phyloP scores from a whole-genome alignment of 2,888 invertebrate species.

The Rotaria magnacalcarata region DNA sequence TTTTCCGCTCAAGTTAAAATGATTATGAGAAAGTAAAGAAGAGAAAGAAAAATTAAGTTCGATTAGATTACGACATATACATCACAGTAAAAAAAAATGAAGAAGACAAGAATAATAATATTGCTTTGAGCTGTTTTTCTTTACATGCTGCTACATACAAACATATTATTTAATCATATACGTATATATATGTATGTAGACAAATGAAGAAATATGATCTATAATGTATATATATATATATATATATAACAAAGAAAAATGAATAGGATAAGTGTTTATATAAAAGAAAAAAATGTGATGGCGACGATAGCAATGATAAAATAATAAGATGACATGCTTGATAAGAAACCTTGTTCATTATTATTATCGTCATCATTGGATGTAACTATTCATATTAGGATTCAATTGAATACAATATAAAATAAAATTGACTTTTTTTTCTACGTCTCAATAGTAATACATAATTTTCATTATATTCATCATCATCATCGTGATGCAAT shows the following conservation, averaged over 20 bases:
- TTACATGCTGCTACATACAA: background rate
- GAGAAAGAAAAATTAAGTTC: background rate
- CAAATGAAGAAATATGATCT: background rate
- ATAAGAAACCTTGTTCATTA: background rate
- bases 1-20: background rate
- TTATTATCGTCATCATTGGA: background rate
- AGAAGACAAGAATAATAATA: background rate
- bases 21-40: background rate
- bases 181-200: background rate
- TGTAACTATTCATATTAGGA: background rate
- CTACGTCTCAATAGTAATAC: background rate
- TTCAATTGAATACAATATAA: background rate
- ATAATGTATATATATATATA: background rate
- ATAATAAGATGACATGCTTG: background rate
- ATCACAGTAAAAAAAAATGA: background rate
- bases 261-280: background rate
- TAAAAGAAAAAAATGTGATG: background rate
- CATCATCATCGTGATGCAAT: background rate
- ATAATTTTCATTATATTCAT: no score
- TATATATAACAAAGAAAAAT: background rate
- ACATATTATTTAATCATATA: background rate
- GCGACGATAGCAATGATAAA: background rate
- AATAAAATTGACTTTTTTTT: background rate
- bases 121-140: slow-evolving; percentile 4
- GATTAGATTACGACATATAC: background rate